phyloP scores from a whole-genome alignment of 2,888 invertebrate genomes.

The Idaea aversata region DNA sequence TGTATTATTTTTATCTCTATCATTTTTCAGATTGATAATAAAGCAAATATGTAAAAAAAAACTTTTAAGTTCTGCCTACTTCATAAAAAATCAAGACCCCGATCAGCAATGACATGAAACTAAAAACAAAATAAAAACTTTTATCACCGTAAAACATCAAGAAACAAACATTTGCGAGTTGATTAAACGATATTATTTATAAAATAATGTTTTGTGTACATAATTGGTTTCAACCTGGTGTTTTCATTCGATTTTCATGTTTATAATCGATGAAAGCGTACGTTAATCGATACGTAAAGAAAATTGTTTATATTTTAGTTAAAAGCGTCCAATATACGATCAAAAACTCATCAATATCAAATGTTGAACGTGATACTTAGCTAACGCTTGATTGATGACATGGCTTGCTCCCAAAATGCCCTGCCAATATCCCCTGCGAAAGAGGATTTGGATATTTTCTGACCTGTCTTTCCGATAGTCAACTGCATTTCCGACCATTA shows the following conservation, averaged over 20 bases:
- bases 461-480: too few species aligned
- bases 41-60: too few species aligned
- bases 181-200: constrained; percentile 16
- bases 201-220: constrained; percentile 18
- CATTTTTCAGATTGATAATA: too few species aligned
- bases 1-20: too few species aligned
- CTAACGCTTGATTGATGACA: too few species aligned
- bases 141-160: not conserved
- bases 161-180: constrained; percentile 1
- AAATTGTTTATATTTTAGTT: constrained; percentile 45
- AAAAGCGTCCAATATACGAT: not conserved
- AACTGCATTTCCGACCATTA: too few species aligned
- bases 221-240: constrained; percentile 39
- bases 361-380: too few species aligned
- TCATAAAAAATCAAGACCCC: too few species aligned
- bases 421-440: too few species aligned
- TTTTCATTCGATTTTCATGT: constrained; percentile 68
- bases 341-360: constrained; percentile 43
- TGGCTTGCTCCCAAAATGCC: too few species aligned
- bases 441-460: too few species aligned
- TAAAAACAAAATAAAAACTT: constrained; percentile 5
- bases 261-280: constrained; percentile 54
- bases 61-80: too few species aligned
- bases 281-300: constrained; percentile 38
- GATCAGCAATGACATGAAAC: not conserved